A percentile compares a stretch with the other conserved stretches of the same genome.
phyloP scores from a whole-genome alignment of 2,113 vertebrate genomes.

The Limnothrissa miodon region DNA sequence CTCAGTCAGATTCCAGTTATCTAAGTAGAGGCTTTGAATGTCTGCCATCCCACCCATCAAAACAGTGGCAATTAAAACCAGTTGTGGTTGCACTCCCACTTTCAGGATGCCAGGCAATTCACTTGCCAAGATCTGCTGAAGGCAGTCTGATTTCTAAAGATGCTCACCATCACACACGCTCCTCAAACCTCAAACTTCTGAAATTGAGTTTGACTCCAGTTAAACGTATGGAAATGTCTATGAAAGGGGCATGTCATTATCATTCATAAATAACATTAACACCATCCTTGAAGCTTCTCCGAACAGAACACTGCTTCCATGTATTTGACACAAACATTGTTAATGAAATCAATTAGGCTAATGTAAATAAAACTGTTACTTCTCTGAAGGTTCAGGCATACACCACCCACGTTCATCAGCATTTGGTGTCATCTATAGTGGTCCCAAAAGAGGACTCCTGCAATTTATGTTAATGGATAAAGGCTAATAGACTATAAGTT shows the following conservation, averaged over 20 bases:
- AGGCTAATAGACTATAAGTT: not conserved
- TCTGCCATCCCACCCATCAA: not conserved
- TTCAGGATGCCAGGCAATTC: conserved; percentile 44
- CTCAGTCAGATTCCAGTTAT: not conserved
- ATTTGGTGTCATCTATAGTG: not conserved
- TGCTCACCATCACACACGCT: conserved; percentile 27
- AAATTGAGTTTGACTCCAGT: no score
- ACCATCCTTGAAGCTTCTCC: no score
- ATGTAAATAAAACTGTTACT: not conserved
- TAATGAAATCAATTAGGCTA: no score
- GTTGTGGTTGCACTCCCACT: conserved; percentile 32
- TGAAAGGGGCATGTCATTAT: no score
- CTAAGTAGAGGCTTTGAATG: not conserved
- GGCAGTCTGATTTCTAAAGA: conserved; percentile 15
- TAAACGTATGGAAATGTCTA: no score
- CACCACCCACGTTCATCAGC: not conserved
- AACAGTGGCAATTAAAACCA: conserved; percentile 36
- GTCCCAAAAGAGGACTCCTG: not conserved
- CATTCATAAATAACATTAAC: no score
- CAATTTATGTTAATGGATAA: no score
- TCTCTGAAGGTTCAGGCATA: no score
- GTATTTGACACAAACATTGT: no score
- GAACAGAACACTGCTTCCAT: no score
- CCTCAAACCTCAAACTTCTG: conserved; percentile 31
- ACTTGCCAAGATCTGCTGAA: conserved; percentile 23